These are phyloP conservation scores for Phylloscopus collybita DNA, from an alignment of 2,797 vertebrate genomes.

Conservation along the genomic window DNA sequence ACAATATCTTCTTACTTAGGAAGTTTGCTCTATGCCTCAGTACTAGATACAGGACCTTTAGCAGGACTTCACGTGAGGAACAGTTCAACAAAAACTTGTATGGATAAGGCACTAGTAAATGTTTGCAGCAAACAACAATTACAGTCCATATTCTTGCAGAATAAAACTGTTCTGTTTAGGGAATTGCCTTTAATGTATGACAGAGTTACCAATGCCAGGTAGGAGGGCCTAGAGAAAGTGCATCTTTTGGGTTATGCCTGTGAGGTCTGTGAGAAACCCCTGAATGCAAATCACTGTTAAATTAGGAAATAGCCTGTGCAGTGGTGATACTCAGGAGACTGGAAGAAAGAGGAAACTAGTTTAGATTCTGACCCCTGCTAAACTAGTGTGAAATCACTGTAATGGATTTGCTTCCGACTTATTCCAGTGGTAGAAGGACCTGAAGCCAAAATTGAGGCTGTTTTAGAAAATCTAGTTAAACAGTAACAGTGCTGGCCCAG, in stretches of 20 bases:
- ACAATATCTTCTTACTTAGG: neutral
- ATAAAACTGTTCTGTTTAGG: constrained; percentile 32
- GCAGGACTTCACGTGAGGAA: constrained; percentile 8
- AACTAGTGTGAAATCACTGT: neutral
- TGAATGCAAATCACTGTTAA: neutral
- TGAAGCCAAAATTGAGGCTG: neutral
- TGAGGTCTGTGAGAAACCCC: neutral
- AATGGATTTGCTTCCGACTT: neutral
- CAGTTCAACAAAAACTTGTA: constrained; percentile 42
- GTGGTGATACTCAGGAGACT: neutral
- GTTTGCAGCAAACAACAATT: constrained; percentile 61
- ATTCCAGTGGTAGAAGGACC: neutral
- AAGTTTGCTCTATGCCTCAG: neutral
- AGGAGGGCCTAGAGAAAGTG: constrained; percentile 49
- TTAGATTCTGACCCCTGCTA: neutral
- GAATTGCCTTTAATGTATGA: constrained; percentile 36
- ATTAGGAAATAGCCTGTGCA: neutral
- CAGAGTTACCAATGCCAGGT: constrained; percentile 32
- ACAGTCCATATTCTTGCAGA: constrained; percentile 46
- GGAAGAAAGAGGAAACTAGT: neutral
- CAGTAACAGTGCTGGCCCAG: neutral
- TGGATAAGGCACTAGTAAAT: constrained; percentile 73
- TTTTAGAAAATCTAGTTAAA: neutral
- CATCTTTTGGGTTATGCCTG: constrained; percentile 18
- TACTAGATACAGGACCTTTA: constrained; percentile 1